These are phyloP conservation scores for Anguilla obscura DNA, from an alignment of 2,797 vertebrate species.

Conservation along the genomic window DNA sequence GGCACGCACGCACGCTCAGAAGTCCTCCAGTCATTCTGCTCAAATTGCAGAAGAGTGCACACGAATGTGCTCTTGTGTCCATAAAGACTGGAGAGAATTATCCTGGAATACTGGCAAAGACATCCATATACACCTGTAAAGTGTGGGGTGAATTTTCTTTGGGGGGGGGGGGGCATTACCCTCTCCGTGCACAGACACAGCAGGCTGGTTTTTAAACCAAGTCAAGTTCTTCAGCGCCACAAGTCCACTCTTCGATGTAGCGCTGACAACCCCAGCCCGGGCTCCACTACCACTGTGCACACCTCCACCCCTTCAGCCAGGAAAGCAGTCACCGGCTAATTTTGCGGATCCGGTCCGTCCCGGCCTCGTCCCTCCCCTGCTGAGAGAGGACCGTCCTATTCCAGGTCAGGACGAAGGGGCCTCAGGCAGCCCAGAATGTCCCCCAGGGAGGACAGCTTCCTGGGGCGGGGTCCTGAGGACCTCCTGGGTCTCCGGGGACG, in stretches of 20 bases:
- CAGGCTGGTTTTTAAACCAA: not conserved
- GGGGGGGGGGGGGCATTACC: not conserved
- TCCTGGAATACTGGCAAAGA: not conserved
- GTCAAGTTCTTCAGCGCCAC: not conserved
- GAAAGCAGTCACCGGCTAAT: not conserved
- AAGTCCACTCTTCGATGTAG: not conserved
- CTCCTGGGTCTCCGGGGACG: conserved; percentile 46
- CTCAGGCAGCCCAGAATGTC: conserved; percentile 63
- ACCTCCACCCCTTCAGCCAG: not conserved
- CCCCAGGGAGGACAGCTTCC: conserved; percentile 61
- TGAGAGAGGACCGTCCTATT: conserved; percentile 41
- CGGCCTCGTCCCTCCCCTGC: not conserved
- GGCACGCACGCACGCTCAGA: not conserved
- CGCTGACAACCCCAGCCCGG: not conserved
- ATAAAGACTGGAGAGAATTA: not conserved
- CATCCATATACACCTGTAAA: not conserved
- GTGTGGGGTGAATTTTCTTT: not conserved
- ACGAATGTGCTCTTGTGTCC: not conserved
- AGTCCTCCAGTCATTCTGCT: not conserved
- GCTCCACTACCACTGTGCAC: not conserved
- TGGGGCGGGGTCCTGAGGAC: conserved; percentile 45
- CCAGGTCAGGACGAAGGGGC: conserved; percentile 54
- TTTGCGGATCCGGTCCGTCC: not conserved
- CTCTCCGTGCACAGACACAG: not conserved
- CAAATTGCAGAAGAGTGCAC: not conserved